Evolutionary conservation across 2,888 invertebrate species (phyloP), one percentile per base, ranked within the genome.

Genomic region (Rotaria socialis): DNA sequence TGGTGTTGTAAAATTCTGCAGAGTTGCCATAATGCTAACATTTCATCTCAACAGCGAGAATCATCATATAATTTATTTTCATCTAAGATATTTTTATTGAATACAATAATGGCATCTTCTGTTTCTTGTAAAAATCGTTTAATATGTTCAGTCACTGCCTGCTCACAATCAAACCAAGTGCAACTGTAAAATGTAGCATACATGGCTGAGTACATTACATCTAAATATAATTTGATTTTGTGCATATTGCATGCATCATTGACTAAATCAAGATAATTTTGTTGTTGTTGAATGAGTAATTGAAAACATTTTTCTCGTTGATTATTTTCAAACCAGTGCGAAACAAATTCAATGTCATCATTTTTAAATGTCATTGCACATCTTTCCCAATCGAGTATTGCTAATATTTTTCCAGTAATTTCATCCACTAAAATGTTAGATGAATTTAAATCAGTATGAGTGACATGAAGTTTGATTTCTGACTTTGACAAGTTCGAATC

Each of bases 391-490:
- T 75, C 75, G 10, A 75, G 75, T 22, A 75, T 43, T 19, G 41
- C 16, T 75, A 75, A 75, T 7, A 75, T 43, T 41, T 75, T 5
- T 43, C 43, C 75, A 43, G 41, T 24, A 8, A 6, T 41, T 75
- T 75, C 22, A 75, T 75, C 27, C 19, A 75, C 41, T 43, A 75
- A 75, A 22, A 75, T 75, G 43, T 75, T 75, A 10, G 75, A 75
- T 24, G 75, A 24, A 75, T 75, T 75, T 75, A 75, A 75, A 43
- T 75, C 75, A 2, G 75, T 43, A 43, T 75, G 75, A 75, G 75
- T 43, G 0, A 75, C 5, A 43, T 24, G 8, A 43, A 43, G 43
- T 75, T 16, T 22, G 2, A 60, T 60, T 0, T 75, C 14, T 75
- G 1, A 3, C 6, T 19, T 43, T 3, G 43, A 75, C 41, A 75